Percentiles rank a stretch among this genome's conserved stretches.
Conservation (phyloP, 2,113 vertebrate genomes). For the Hystrix brachyura region DNA sequence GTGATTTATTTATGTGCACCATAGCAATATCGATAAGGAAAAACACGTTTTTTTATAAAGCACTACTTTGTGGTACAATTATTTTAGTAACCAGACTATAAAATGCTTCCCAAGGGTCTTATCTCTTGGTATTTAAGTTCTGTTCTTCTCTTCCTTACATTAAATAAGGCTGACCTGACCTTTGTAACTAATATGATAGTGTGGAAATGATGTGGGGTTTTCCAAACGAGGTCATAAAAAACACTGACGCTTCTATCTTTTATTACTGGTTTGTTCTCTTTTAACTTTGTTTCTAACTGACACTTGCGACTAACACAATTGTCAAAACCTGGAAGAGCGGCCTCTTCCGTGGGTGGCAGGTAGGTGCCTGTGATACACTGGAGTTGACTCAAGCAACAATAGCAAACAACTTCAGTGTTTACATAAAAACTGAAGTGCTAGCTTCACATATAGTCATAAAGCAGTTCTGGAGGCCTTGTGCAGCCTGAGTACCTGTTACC, state of each 20-base stretch:
- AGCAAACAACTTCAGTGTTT: neutral
- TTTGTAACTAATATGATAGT: neutral
- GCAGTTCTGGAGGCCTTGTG: neutral
- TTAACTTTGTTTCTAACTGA: neutral
- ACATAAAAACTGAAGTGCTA: neutral
- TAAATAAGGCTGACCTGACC: neutral
- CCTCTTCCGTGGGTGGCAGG: neutral
- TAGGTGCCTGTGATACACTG: neutral
- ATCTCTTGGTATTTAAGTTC: neutral
- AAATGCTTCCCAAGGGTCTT: neutral
- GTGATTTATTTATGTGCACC: neutral
- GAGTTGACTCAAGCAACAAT: neutral
- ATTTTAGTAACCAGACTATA: neutral
- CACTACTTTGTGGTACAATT: neutral
- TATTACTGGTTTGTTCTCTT: neutral
- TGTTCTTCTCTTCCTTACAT: too few species aligned
- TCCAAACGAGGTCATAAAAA: neutral
- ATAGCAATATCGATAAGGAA: neutral
- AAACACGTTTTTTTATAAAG: neutral
- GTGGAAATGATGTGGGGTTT: neutral
- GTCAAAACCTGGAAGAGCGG: neutral
- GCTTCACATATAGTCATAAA: neutral
- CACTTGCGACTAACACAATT: neutral
- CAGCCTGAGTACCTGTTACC: neutral
- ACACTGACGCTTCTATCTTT: neutral